Evolutionary conservation across 2,113 vertebrate genomes (phyloP), one percentile per base, ranked within the genome.

Genomic region (Empidonax traillii): DNA sequence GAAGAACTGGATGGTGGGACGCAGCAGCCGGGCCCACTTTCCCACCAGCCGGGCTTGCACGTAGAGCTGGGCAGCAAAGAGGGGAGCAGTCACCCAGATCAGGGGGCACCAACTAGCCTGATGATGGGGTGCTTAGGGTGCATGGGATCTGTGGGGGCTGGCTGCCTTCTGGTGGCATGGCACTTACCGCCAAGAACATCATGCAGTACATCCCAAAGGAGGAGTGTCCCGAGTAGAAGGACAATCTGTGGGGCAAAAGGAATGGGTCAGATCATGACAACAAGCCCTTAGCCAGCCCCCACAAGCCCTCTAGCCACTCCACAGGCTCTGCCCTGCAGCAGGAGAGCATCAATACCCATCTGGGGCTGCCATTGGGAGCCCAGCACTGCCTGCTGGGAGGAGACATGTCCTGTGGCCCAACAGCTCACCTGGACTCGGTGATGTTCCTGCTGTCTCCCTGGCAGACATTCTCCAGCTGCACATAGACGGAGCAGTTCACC

Each of bases 201-300:
- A 99, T 99, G 97, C 99, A 99, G 97, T 99, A 99, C 99, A 99
- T 99, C 69, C 98, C 99, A 18, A 99, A 99, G 59, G 99, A 99
- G 4, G 99, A 99, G 95, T 99, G 99, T 9, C 99, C 99, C 0
- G 99, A 99, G 85, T 99, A 99, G 97, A 99, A 99, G 16, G 99
- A 99, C 66, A 99, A 89, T 80, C 99, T 99, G 94, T 8, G 35
- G 68, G 82, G 20, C n/a, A 31, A 81, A 77, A 41, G 9, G 13
- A 10, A 53, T 12, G 30, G 14, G 22, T 58, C 17, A 79, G 46
- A 27, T 44, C 15, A 4, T 1, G 17, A 62, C 8, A 72, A 16
- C 0, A 0, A 75, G 11, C 35, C 17, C 43, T 43, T 44, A 33
- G 9, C 9, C 18, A 5, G 5, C 22, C 21, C 66, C 55, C 5